These are phyloP conservation scores for Verasper variegatus DNA, from an alignment of 2,113 vertebrate species.

Conservation along the genomic window DNA sequence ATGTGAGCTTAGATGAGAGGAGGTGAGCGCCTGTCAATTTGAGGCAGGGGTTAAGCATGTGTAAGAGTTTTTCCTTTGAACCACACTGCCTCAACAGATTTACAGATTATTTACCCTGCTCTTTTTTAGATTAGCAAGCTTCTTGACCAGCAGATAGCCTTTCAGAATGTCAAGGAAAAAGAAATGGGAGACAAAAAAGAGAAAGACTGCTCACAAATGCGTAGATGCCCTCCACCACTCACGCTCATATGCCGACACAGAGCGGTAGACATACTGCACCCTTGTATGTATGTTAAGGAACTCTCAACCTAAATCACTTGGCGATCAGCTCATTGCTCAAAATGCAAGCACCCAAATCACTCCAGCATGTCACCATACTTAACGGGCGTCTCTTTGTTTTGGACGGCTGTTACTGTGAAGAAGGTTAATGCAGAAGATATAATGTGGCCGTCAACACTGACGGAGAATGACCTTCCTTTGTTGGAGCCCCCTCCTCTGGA, in stretches of 20 bases:
- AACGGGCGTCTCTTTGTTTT: constrained; percentile 39
- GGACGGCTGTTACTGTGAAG: constrained; percentile 45
- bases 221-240: not conserved
- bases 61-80: constrained; percentile 29
- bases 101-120: constrained; percentile 6
- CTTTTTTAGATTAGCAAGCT: constrained; percentile 6
- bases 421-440: constrained; percentile 55
- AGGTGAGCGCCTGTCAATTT: constrained; percentile 43
- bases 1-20: constrained; percentile 47
- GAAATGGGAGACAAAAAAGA: not conserved
- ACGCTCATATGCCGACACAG: constrained; percentile 7
- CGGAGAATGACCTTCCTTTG: constrained; percentile 75
- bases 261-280: not conserved
- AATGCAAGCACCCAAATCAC: constrained; percentile 10
- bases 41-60: constrained; percentile 55
- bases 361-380: constrained; percentile 25
- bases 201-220: not conserved
- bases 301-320: not conserved
- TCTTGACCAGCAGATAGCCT: constrained; percentile 30
- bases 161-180: not conserved
- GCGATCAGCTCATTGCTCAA: not conserved
- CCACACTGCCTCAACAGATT: constrained; percentile 10
- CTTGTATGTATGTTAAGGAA: not conserved
- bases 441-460: constrained; percentile 48
- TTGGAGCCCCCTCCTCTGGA: constrained; percentile 45